These are phyloP conservation scores for Zalophus californianus DNA, from an alignment of 2,797 vertebrate genomes.

Conservation along the genomic window DNA sequence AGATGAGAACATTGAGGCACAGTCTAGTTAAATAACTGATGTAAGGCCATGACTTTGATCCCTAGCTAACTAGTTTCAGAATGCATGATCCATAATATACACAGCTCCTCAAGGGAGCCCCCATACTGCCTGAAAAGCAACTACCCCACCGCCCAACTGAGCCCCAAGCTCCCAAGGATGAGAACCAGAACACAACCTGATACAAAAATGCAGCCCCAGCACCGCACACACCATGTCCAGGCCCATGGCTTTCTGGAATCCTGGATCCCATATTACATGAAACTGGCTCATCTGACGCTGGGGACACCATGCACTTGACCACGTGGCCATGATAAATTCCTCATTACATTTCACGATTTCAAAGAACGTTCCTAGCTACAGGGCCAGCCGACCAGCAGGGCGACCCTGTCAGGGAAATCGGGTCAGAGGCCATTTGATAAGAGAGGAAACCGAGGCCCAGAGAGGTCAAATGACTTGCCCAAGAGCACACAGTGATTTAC, in stretches of 20 bases:
- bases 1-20: conserved; percentile 34
- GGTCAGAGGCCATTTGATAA: conserved; percentile 11
- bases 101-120: not conserved
- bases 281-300: not conserved
- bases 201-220: not conserved
- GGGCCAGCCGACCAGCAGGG: not conserved
- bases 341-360: conserved; percentile 51
- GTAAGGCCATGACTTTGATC: not conserved
- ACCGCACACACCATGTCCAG: not conserved
- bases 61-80: not conserved
- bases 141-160: not conserved
- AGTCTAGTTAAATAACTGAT: not conserved
- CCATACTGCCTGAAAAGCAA: not conserved
- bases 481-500: not conserved
- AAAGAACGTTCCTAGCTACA: not conserved
- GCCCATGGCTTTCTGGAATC: not conserved
- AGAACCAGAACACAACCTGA: not conserved
- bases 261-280: not conserved
- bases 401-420: not conserved
- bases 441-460: conserved; percentile 32
- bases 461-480: not conserved
- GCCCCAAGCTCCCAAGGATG: not conserved
- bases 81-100: not conserved
- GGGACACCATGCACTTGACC: conserved; percentile 43
- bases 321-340: conserved; percentile 47